Evolutionary conservation across 1,140 invertebrate genomes (phyloP), one percentile per base, ranked within the genome.

Genomic region (Dendroctonus valens): DNA sequence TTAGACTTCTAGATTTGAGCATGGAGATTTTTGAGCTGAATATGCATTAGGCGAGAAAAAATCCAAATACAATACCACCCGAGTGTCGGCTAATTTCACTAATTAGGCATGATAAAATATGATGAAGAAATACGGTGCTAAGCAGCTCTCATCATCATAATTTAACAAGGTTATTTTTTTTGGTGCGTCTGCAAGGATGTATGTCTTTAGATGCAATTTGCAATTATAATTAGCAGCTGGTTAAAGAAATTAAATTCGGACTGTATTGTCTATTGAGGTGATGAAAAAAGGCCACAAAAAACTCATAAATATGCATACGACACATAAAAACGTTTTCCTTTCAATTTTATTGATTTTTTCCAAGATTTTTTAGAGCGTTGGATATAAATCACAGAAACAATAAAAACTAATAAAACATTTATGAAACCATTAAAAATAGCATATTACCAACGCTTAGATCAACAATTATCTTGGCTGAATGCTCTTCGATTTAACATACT

Each of bases 1-100:
- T 61, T 61, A 51, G 59, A 61, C 59, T 61, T 61, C 59, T 61
- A 61, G 59, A 61, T 61, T 61, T 51, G n/a, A 37, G 14, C 59
- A 41, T 41, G 54, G 12, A 39, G 40, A 60, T 60, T 61, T 61
- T 61, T 61, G 9, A 41, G 39, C 26, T 61, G 59, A 61, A 61
- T 61, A 61, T 61, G 46, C 59, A 61, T 61, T 51, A 52, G 49
- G 11, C 11, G 7, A 61, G 42, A 61, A 61, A 49, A 26, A 50
- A 61, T 61, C 37, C 46, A 59, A 59, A 59, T 59, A 59, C 58
- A 59, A 59, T 59, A 49, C 58, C 46, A 48, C 40, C 12, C 8
- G 40, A 42, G 52, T 54, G 52, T 26, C 52, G 15, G 15, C 41
- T 58, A 42, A 42, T 42, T 58, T 58, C 44, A 58, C 41, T 58